Base-by-base conservation (phyloP, 2,113 vertebrate genomes). In the Phrynocephalus versicolor region DNA sequence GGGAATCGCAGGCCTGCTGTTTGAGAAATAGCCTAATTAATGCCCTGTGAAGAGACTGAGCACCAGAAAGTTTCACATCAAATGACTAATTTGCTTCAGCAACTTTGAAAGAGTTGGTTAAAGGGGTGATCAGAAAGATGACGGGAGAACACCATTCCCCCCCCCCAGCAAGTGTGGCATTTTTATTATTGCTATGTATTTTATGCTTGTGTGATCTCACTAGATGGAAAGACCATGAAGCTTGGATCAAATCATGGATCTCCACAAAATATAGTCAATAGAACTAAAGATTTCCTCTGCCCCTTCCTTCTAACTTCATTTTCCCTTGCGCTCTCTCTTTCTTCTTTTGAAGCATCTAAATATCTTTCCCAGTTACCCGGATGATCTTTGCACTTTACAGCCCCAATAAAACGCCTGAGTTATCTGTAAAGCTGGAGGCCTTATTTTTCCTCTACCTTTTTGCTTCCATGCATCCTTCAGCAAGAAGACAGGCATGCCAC, bases 401-500 rank as follows among this genome's bases (percentile, higher is more conserved):
- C 70, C 39, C 14, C 39, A 85, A 64, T 85, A 80, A 73, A 85
- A 73, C 8, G 79, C 69, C 69, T 64, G 57, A 85, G 39, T 85
- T 55, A 85, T 18, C 55, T 33, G 27, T 70, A 67, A 55, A 58
- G 19, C 64, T 85, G 64, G 23, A 77, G 27, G 45, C 77, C 5
- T 70, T 71, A 19, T 14, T 70, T 71, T 57, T 19, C 23, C 25
- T 74, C 81, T 33, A 45, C 33, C 55, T 62, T 79, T 64, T 85
- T 72, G 14, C 15, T 33, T 67, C 19, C 37, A 39, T 30, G 41
- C 37, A 71, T 60, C 21, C 18, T 64, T 60, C 72, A 72, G 57
- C 37, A 71, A 45, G 35, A 45, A 60, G 39, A 18, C 18, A 72
- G n/a, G 39, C 55, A 35, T 80, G 77, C 72, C 33, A 25, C 30